phyloP scores from a whole-genome alignment of 2,113 vertebrate species.

The Pterocles orientalis region DNA sequence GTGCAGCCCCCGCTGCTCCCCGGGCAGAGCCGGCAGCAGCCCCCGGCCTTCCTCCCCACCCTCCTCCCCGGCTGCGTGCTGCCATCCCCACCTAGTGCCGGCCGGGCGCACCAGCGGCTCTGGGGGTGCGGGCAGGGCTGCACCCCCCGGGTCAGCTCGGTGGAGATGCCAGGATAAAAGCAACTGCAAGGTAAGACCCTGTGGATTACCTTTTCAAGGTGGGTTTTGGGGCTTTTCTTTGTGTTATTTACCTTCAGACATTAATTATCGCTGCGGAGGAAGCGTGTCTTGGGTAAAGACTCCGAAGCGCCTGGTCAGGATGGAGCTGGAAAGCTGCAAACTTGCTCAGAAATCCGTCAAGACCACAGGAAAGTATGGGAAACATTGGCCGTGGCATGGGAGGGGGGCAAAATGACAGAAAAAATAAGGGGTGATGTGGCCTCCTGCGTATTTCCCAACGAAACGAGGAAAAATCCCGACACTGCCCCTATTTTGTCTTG shows the following conservation, averaged over 20 bases:
- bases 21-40: neutral
- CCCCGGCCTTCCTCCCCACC: neutral
- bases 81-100: slow-evolving; percentile 65
- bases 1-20: neutral
- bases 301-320: neutral
- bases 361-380: neutral
- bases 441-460: neutral
- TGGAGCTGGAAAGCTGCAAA: neutral
- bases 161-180: neutral
- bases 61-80: neutral
- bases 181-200: neutral
- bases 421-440: neutral
- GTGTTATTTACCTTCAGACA: neutral
- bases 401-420: neutral
- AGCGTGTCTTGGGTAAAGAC: too few species aligned
- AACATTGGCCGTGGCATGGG: rapidly evolving
- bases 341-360: neutral
- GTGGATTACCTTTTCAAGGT: neutral
- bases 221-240: neutral
- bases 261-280: neutral
- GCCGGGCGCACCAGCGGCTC: neutral
- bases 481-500: neutral
- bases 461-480: neutral
- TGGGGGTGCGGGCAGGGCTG: neutral
- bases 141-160: neutral